Evolutionary conservation across 2,113 vertebrate genomes (phyloP).

Genomic region (Gymnarchus niloticus): DNA sequence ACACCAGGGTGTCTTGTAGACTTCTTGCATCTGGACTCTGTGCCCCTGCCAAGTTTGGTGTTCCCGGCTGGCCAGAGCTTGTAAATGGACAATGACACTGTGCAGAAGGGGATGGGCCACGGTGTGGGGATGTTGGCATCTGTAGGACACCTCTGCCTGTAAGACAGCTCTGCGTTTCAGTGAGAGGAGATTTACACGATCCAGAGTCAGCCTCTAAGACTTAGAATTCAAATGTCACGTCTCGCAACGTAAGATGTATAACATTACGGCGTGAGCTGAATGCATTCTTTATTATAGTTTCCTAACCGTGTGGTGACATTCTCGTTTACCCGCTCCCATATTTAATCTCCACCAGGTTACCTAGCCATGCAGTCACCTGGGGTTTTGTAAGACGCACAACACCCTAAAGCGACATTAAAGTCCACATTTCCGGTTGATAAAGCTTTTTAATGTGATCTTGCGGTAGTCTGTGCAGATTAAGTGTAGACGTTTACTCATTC

Average conservation of each 20-base stretch:
- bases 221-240: slow-evolving; percentile 11
- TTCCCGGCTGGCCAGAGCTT: not conserved
- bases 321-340: not conserved
- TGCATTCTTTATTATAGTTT: not conserved
- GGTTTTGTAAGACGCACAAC: not conserved
- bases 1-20: not conserved
- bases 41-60: not conserved
- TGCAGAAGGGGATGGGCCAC: not conserved
- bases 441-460: not conserved
- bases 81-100: not conserved
- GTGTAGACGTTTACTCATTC: not conserved
- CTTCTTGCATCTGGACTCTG: slow-evolving; percentile 13
- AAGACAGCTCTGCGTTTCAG: not conserved
- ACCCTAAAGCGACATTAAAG: not conserved
- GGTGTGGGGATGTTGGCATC: no score
- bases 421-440: not conserved
- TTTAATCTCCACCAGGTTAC: slow-evolving; percentile 16
- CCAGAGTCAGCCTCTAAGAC: not conserved
- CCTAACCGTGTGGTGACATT: slow-evolving; percentile 16
- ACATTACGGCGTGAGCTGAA: slow-evolving; percentile 1
- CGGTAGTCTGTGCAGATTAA: not conserved
- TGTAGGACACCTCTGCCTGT: not conserved
- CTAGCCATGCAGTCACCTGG: not conserved
- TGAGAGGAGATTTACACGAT: not conserved
- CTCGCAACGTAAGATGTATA: not conserved